Conservation (phyloP, 2,888 invertebrate genomes). For the Beris morrisii region DNA sequence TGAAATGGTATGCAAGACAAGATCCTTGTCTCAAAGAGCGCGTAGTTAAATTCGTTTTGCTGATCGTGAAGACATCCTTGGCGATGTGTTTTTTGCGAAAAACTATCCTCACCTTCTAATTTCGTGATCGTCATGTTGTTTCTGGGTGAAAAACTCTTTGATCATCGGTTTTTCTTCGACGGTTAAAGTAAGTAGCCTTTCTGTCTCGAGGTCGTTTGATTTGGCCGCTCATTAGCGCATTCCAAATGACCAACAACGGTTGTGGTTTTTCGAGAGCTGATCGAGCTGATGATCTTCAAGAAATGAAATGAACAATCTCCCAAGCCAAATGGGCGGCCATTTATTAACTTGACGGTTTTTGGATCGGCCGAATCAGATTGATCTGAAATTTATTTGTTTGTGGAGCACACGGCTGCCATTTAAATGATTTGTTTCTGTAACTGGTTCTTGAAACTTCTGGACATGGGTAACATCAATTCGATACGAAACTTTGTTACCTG, state of each 20-base stretch:
- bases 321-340: too few species aligned
- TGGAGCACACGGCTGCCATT: constrained; percentile 7
- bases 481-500: constrained; percentile 23
- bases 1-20: too few species aligned
- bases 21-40: too few species aligned
- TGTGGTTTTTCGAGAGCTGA: constrained; percentile 4
- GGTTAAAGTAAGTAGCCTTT: not conserved
- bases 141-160: not conserved
- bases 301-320: too few species aligned
- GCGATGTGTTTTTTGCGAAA: too few species aligned
- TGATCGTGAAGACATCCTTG: too few species aligned
- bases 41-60: too few species aligned
- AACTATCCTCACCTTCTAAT: not conserved
- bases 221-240: constrained; percentile 12
- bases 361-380: constrained; percentile 7
- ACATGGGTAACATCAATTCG: constrained; percentile 13
- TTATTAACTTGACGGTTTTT: too few species aligned
- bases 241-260: not conserved
- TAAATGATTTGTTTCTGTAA: constrained; percentile 24
- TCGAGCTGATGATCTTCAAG: not conserved
- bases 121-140: not conserved
- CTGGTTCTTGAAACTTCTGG: constrained; percentile 14
- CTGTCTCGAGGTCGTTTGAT: not conserved
- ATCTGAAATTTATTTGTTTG: constrained; percentile 16
- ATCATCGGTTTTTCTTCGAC: too few species aligned